phyloP scores from a whole-genome alignment of 2,797 vertebrate genomes.

The Cyprinella venusta region DNA sequence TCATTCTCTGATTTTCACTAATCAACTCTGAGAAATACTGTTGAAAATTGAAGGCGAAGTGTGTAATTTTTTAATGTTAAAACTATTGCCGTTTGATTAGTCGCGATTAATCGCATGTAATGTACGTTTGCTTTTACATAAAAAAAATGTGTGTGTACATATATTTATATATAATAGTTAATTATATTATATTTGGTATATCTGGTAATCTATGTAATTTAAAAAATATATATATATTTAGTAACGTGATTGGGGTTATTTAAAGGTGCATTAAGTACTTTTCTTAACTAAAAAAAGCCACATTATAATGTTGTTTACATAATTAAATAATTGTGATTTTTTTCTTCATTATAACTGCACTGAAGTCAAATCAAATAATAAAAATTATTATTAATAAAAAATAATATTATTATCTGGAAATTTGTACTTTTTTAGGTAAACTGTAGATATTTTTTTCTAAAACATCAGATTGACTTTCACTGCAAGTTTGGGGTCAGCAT shows the following conservation, averaged over 20 bases:
- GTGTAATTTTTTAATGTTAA: background rate
- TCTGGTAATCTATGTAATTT: too few relatives aligned
- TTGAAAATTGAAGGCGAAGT: constrained; percentile 7
- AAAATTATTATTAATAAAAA: background rate
- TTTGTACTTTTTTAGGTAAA: background rate
- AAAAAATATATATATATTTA: too few relatives aligned
- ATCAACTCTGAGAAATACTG: constrained; percentile 9
- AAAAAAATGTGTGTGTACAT: too few relatives aligned
- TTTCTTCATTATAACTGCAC: background rate
- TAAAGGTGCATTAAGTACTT: too few relatives aligned
- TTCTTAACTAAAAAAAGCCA: too few relatives aligned
- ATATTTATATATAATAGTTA: too few relatives aligned
- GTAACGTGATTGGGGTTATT: too few relatives aligned
- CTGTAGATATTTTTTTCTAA: background rate
- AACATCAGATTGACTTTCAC: background rate
- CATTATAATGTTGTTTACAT: too few relatives aligned
- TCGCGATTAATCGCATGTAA: too few relatives aligned
- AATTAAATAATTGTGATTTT: background rate
- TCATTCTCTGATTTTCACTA: constrained; percentile 6
- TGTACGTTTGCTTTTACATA: too few relatives aligned
- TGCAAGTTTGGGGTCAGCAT: background rate
- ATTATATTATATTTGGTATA: too few relatives aligned
- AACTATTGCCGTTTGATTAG: background rate
- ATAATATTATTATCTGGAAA: background rate
- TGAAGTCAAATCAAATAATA: background rate